Evolutionary conservation across 2,113 vertebrate genomes (phyloP), one percentile per base, ranked within the genome.

Genomic region (Nibea coibor): DNA sequence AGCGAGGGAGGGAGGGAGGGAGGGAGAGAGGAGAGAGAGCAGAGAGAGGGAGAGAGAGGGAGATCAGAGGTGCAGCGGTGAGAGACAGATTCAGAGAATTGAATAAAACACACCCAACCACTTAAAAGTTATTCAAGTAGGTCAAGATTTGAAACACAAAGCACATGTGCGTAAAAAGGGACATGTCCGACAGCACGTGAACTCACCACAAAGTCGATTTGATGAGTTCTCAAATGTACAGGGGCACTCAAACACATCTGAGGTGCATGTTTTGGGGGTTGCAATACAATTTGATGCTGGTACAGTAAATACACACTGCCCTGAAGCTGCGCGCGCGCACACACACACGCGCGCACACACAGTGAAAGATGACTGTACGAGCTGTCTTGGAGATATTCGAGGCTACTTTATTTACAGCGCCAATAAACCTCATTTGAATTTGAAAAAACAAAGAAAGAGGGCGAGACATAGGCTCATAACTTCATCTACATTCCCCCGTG

Each of bases 71-170:
- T 76, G 68, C 62, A 67, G 70, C 3, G 35, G 64, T 22, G 59
- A 77, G 76, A 72, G 75, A 71, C 69, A 54, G 56, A 75, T 59
- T 26, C 53, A 59, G 28, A 59, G 64, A 73, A 82, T 51, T 77
- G 58, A 78, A 78, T 70, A 45, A 50, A 78, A 82, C 62, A 76
- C 74, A 35, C 22, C 58, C 43, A 39, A 31, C 12, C 48, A 62
- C 76, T 79, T 86, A 71, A 89, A 93, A 91, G 86, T 89, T 89
- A 51, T 57, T 75, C 45, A 83, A 81, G 48, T 85, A 48, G 81
- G 78, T 86, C 57, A 80, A 42, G 31, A 78, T 74, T 19, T 67
- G 22, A 67, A 56, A 74, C 51, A 31, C 28, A 47, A 67, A 59
- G 6, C 24, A 45, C 72, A 22, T 20, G 3, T 63, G 26, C 28